Evolutionary conservation across 1,140 invertebrate genomes (phyloP).

Genomic region (Drosophila lacertosa): DNA sequence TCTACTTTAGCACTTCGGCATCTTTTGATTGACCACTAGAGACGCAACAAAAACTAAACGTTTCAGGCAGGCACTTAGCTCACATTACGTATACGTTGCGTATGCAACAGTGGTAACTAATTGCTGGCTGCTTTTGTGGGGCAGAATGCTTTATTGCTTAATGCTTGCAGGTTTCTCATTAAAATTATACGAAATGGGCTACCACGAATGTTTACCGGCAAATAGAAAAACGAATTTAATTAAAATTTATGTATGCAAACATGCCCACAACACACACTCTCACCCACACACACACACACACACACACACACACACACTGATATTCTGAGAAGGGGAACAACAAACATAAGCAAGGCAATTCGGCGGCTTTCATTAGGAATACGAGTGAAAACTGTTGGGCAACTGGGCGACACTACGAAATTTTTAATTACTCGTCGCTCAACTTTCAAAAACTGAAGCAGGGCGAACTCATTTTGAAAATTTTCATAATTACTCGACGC

Average conservation of each 20-base stretch:
- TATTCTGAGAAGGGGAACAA: conserved; percentile 27
- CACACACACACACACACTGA: conserved; percentile 9
- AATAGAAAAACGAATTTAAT: conserved; percentile 58
- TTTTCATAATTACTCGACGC: conserved; percentile 56
- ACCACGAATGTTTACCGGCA: conserved; percentile 39
- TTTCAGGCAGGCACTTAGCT: conserved; percentile 15
- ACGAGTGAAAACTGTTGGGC: conserved; percentile 28
- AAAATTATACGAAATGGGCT: conserved; percentile 29
- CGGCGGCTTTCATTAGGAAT: conserved; percentile 42
- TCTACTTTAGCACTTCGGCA: background rate
- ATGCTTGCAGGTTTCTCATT: conserved; percentile 42
- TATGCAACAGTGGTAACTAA: conserved; percentile 36
- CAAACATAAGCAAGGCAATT: conserved; percentile 52
- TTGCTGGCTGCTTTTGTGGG: conserved; percentile 35
- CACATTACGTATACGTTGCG: conserved; percentile 31
- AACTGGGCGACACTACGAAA: conserved; percentile 43
- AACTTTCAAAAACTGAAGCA: conserved; percentile 51
- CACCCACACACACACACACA: conserved; percentile 1
- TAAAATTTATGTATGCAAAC: conserved; percentile 56
- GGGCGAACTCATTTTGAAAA: conserved; percentile 52
- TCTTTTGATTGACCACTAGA: conserved; percentile 18
- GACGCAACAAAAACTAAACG: conserved; percentile 2
- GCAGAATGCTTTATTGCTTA: conserved; percentile 36
- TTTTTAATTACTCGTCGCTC: conserved; percentile 56
- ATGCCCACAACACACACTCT: background rate